Base-by-base conservation (phyloP, 2,113 vertebrate species). In the Smithornis capensis region DNA sequence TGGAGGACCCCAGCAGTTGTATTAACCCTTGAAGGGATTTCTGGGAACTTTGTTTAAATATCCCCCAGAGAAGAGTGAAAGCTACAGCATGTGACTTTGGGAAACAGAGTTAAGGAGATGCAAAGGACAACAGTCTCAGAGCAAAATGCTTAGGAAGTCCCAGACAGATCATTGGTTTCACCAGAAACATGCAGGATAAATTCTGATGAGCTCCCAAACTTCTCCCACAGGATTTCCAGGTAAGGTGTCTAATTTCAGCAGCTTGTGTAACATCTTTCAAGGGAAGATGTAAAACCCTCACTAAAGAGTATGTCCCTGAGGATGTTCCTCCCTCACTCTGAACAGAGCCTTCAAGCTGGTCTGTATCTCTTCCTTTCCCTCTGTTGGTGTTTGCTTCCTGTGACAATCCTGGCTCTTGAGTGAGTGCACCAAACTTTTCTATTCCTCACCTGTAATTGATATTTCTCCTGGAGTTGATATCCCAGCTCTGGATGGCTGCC, bases 401-500 rank as follows among this genome's bases (percentile, higher is more conserved):
- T 53, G 56, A 83, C 76, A 86, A 38, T 21, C 45, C 63, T 65
- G n/a, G n/a, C 45, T 80, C 33, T 31, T 0, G 2, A 14, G 17
- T 55, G 40, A 90, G 33, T 3, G 19, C 19, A 18, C 25, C 47
- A 78, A 83, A 55, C 53, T 53, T 44, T 57, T 47, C 50, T 8
- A 1, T 42, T 29, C 47, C 80, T 88, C 74, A 99, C 99, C 99
- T 99, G 98, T 99, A 99, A 94, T 99, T 99, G 91, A 99, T 99
- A 96, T 99, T 99, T 76, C 99, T 99, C n/a, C 98, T 98, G 7
- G 99, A 99, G 96, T 97, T 99, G 92, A 99, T 98, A 45, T 99
- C 99, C 99, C 99, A 99, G 98, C 99, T 99, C 96, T 99, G 99
- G 95, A 99, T 99, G 88, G 99, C 99, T 1, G 98, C 98, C 99